phyloP scores from a whole-genome alignment of 2,888 invertebrate genomes.

The Phaonia tiefii region DNA sequence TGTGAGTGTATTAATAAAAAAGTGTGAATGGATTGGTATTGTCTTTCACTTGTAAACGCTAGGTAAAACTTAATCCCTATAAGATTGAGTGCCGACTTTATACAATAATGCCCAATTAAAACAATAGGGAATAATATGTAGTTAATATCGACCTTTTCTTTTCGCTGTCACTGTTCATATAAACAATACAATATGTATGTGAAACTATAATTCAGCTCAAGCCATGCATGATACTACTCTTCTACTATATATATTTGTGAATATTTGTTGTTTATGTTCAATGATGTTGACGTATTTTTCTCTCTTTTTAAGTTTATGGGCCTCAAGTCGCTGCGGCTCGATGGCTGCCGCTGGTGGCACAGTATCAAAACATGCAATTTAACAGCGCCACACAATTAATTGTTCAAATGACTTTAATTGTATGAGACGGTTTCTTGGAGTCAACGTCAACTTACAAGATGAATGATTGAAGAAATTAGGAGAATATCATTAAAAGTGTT shows the following conservation, averaged over 20 bases:
- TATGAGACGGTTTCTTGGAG: constrained; percentile 68
- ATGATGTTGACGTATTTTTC: constrained; percentile 41
- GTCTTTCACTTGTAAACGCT: too few relatives aligned
- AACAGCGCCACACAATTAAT: constrained; percentile 76
- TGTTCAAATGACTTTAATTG: constrained; percentile 78
- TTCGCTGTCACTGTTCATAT: background rate
- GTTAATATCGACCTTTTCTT: background rate
- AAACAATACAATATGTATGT: background rate
- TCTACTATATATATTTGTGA: constrained; percentile 21
- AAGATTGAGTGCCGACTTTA: too few relatives aligned
- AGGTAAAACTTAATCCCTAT: too few relatives aligned
- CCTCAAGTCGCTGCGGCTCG: constrained; percentile 15
- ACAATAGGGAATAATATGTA: too few relatives aligned
- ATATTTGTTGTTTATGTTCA: constrained; percentile 45
- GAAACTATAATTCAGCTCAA: background rate
- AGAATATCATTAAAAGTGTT: constrained; percentile 18
- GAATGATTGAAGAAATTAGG: constrained; percentile 36
- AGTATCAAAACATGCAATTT: constrained; percentile 74
- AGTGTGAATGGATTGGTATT: too few relatives aligned
- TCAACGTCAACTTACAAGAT: constrained; percentile 47
- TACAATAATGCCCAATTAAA: too few relatives aligned
- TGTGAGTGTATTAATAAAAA: too few relatives aligned
- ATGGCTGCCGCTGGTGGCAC: constrained; percentile 36
- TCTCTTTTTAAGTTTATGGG: background rate
- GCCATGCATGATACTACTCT: background rate